Conservation (phyloP, 2,888 invertebrate species). For the Macrosiphum euphorbiae region DNA sequence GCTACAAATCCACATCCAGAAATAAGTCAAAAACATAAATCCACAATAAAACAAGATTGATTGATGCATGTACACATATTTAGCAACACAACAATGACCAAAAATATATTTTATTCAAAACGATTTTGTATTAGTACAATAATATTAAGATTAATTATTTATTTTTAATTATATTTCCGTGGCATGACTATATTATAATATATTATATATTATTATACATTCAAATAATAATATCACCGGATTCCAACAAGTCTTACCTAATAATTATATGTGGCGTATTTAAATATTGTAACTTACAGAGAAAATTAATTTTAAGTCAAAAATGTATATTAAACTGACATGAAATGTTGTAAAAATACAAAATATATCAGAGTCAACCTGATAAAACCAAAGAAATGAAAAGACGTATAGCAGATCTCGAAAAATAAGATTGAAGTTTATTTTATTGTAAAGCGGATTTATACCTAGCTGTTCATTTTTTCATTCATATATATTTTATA, state of each 20-base stretch:
- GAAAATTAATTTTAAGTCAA: background rate
- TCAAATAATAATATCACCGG: background rate
- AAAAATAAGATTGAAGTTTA: background rate
- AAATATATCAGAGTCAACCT: background rate
- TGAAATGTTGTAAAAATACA: background rate
- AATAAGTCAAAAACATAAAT: no score
- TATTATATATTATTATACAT: background rate
- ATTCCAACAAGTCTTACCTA: background rate
- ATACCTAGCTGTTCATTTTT: background rate
- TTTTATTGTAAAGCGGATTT: slow-evolving; percentile 16
- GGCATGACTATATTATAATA: background rate
- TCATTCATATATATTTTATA: background rate
- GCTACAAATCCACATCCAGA: no score
- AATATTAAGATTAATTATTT: no score
- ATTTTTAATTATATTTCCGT: background rate
- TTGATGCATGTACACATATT: no score
- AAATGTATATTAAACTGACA: background rate
- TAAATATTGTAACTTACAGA: background rate
- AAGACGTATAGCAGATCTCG: background rate
- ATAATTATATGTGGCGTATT: background rate
- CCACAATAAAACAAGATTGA: no score
- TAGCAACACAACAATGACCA: no score
- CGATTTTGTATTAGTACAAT: no score
- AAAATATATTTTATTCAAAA: no score
- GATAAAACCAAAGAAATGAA: background rate